phyloP scores from a whole-genome alignment of 2,888 invertebrate species.

The Miltochrista miniata region DNA sequence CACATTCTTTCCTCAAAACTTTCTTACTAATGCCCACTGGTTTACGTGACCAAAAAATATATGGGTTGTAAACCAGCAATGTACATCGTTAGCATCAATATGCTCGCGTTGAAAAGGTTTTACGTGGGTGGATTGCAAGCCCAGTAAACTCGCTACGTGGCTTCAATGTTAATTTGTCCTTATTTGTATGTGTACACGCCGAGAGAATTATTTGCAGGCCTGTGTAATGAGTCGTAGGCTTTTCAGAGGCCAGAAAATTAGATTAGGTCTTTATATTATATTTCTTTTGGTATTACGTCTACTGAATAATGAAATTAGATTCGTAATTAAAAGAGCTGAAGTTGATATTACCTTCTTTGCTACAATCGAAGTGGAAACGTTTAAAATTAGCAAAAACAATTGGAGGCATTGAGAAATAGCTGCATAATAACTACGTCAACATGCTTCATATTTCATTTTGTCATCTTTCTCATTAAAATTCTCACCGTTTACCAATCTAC shows the following conservation, averaged over 20 bases:
- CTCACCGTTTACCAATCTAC: too few relatives aligned
- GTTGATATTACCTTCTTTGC: too few relatives aligned
- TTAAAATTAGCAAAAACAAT: too few relatives aligned
- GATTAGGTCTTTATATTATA: neutral
- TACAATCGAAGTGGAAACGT: too few relatives aligned
- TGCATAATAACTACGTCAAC: too few relatives aligned
- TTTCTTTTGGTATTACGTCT: neutral
- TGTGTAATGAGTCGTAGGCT: conserved; percentile 39
- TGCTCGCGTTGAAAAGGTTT: conserved; percentile 22
- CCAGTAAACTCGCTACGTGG: conserved; percentile 60
- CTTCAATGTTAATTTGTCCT: conserved; percentile 43
- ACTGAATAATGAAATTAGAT: too few relatives aligned
- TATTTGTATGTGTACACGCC: conserved; percentile 51
- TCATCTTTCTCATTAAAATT: too few relatives aligned
- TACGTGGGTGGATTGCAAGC: conserved; percentile 32
- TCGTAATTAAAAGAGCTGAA: too few relatives aligned
- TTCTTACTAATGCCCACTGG: conserved; percentile 3
- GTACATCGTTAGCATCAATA: conserved; percentile 31
- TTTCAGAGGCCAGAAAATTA: conserved; percentile 26
- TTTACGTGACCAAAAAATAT: conserved; percentile 1
- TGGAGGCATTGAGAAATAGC: too few relatives aligned
- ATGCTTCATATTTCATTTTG: too few relatives aligned
- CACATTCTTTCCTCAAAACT: conserved; percentile 3
- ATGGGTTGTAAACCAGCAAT: conserved; percentile 22
- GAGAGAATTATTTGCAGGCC: conserved; percentile 49